Evolutionary conservation across 2,797 vertebrate genomes (phyloP).

Genomic region (Hyperoplus immaculatus): DNA sequence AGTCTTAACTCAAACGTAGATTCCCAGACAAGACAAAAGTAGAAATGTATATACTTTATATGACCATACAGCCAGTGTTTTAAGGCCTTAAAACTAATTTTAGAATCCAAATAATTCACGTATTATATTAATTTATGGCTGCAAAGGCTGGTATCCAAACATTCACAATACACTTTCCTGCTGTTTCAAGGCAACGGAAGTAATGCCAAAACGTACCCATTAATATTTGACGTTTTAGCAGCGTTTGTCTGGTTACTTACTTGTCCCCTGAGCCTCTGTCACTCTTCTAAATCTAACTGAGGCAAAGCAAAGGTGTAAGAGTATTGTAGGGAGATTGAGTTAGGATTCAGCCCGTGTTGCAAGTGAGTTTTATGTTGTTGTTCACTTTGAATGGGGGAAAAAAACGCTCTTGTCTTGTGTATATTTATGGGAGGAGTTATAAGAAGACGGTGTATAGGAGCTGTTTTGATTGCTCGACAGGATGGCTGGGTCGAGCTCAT

Average conservation of each 20-base stretch:
- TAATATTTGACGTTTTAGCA: constrained; percentile 18
- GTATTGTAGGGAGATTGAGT: constrained; percentile 60
- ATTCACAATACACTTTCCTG: background rate
- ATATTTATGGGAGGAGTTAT: constrained; percentile 71
- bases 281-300: constrained; percentile 33
- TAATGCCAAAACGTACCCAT: background rate
- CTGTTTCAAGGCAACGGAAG: background rate
- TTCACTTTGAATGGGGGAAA: constrained; percentile 44
- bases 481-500: constrained; percentile 55
- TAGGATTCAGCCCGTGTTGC: constrained; percentile 62
- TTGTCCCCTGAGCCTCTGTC: constrained; percentile 25
- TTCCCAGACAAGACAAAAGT: constrained; percentile 19
- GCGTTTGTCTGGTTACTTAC: constrained; percentile 1
- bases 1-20: constrained; percentile 51
- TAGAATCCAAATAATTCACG: too few relatives aligned
- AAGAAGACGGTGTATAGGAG: constrained; percentile 63
- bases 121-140: too few relatives aligned
- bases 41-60: constrained; percentile 1
- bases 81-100: background rate
- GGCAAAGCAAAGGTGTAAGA: constrained; percentile 6
- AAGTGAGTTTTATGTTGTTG: constrained; percentile 28
- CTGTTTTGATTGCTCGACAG: constrained; percentile 58
- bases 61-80: background rate
- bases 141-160: background rate
- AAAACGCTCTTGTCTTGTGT: constrained; percentile 57